Percentiles rank a stretch among this genome's conserved stretches.
Conservation (phyloP, 2,113 vertebrate species). For the Gnathonemus echidnorhynchus region DNA sequence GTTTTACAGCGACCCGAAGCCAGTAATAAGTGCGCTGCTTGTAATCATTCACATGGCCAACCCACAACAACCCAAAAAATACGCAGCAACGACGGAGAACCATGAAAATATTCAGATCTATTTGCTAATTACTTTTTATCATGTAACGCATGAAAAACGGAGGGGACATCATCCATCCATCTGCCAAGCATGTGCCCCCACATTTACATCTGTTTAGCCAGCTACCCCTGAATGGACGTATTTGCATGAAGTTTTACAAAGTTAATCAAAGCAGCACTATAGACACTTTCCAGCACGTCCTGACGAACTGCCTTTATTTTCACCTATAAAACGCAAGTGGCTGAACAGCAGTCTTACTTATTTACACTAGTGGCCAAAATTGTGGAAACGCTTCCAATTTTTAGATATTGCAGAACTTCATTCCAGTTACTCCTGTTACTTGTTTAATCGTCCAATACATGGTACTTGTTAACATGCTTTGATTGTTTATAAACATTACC, state of each 20-base stretch:
- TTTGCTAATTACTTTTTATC: not conserved
- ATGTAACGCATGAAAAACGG: not conserved
- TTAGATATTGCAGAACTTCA: not conserved
- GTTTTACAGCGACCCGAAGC: not conserved
- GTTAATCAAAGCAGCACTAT: not conserved
- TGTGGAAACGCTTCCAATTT: not conserved
- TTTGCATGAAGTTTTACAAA: not conserved
- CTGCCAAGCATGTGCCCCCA: not conserved
- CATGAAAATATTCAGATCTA: not conserved
- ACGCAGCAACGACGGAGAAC: not conserved
- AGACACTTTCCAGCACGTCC: not conserved
- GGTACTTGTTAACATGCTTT: not conserved
- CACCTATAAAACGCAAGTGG: not conserved
- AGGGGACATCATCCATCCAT: not conserved
- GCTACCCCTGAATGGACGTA: not conserved
- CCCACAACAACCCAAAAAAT: not conserved
- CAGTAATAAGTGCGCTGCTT: not conserved
- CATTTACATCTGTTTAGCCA: not conserved
- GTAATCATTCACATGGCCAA: not conserved
- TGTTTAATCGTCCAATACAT: not conserved
- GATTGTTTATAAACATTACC: not conserved
- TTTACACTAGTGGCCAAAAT: not conserved
- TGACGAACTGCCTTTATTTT: not conserved
- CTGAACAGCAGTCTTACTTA: not conserved
- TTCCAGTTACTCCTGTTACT: not conserved